Conservation (phyloP, 2,888 invertebrate genomes). For the Mythimna loreyi region DNA sequence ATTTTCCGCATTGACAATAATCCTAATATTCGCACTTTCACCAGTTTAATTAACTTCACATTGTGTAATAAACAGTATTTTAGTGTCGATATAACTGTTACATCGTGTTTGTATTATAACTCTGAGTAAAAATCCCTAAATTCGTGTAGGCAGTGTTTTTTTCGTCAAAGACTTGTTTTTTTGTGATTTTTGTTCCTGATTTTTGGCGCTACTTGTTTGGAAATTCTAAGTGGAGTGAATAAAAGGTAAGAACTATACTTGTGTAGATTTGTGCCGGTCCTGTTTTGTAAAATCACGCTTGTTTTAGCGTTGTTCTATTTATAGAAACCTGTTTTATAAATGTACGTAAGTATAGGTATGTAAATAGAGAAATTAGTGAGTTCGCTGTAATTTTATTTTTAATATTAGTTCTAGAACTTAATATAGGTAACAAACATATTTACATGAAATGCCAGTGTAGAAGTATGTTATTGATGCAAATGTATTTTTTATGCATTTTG, state of each 20-base stretch:
- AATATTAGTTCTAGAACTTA: conserved; percentile 13
- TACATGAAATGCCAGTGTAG: background rate
- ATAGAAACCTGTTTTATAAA: conserved; percentile 69
- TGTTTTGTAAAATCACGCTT: conserved; percentile 10
- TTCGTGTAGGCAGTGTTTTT: conserved; percentile 74
- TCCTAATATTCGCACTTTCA: conserved; percentile 80
- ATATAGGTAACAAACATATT: background rate
- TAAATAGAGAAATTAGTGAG: conserved; percentile 7
- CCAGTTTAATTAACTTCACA: conserved; percentile 67
- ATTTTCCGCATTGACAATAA: conserved; percentile 71
- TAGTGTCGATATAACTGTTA: conserved; percentile 44
- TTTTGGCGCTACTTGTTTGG: conserved; percentile 75
- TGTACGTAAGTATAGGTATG: conserved; percentile 6
- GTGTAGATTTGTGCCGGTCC: background rate
- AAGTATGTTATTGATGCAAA: conserved; percentile 1
- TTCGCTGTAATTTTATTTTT: conserved; percentile 34
- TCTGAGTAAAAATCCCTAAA: conserved; percentile 55
- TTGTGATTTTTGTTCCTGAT: conserved; percentile 75
- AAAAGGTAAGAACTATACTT: conserved; percentile 78
- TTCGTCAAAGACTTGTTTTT: conserved; percentile 77
- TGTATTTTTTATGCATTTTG: conserved; percentile 10
- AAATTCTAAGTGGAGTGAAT: conserved; percentile 67
- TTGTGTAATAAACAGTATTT: conserved; percentile 69
- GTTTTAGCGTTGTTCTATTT: conserved; percentile 72
- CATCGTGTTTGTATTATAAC: conserved; percentile 38